Percentiles rank a stretch among this genome's conserved stretches.
These are phyloP conservation scores for Caenorhabditis sp. DNA, from an alignment of 2,888 invertebrate genomes.

Conservation along the genomic window DNA sequence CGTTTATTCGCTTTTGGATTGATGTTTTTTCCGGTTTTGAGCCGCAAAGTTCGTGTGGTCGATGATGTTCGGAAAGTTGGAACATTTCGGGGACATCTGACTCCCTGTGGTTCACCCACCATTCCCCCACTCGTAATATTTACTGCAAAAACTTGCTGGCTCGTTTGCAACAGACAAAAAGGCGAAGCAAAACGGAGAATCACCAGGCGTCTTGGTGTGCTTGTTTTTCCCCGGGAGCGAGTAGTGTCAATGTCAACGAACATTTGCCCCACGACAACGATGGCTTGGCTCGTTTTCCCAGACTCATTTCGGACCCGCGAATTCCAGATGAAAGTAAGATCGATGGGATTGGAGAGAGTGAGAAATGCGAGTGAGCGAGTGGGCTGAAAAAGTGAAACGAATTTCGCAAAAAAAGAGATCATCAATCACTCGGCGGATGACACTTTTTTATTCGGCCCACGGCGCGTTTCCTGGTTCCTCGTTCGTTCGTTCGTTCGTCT, in stretches of 20 bases:
- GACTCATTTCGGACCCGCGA: slow-evolving; percentile 11
- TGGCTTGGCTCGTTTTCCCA: slow-evolving; percentile 12
- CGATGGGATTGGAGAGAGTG: no score
- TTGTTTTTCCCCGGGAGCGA: slow-evolving; percentile 15
- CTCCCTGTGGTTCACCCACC: no score
- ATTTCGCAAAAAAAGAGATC: slow-evolving; percentile 1
- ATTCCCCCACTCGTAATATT: no score
- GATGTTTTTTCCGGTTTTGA: neutral
- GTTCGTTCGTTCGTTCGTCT: no score
- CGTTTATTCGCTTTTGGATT: slow-evolving; percentile 19
- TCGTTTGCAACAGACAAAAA: slow-evolving; percentile 9
- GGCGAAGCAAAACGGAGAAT: neutral
- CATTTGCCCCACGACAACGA: no score
- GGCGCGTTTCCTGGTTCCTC: slow-evolving; percentile 14
- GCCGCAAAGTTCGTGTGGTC: neutral
- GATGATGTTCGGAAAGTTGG: neutral
- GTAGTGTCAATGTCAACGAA: slow-evolving; percentile 42
- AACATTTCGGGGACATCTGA: neutral
- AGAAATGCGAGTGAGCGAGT: no score
- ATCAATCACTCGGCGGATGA: slow-evolving; percentile 17
- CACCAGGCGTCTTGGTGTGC: slow-evolving; percentile 9
- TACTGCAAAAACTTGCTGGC: neutral
- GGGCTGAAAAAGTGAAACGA: slow-evolving; percentile 6
- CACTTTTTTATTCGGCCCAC: slow-evolving; percentile 17
- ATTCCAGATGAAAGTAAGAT: slow-evolving; percentile 5